Percentiles rank a stretch among this genome's conserved stretches.
Conservation (phyloP, 92 coral and sea anemone species). For the Palythoa caribaeorum region DNA sequence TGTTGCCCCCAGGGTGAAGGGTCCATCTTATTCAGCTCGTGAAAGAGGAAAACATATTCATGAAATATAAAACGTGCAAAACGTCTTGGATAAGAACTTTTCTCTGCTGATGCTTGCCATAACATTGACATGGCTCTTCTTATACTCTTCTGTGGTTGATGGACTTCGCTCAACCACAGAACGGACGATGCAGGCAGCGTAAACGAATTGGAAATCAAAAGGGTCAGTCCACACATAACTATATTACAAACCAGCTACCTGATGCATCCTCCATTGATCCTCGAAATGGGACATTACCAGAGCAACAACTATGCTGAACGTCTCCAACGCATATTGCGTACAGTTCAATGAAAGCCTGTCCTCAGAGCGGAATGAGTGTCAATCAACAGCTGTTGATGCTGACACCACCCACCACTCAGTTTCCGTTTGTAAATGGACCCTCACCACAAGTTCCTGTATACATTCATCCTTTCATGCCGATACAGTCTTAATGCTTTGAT, state of each 20-base stretch:
- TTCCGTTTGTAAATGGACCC: slow-evolving; percentile 14
- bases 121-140: slow-evolving; percentile 17
- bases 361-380: slow-evolving; percentile 6
- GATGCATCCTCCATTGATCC: slow-evolving; percentile 12
- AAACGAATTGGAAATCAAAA: slow-evolving; percentile 17
- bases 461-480: slow-evolving; percentile 2
- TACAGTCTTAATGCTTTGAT: slow-evolving; percentile 4
- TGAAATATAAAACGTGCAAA: not conserved
- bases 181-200: not conserved
- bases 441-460: slow-evolving; percentile 17
- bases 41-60: slow-evolving; percentile 1
- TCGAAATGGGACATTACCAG: slow-evolving; percentile 7
- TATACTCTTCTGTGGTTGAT: not conserved
- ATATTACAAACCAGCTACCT: not conserved
- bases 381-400: slow-evolving; percentile 5
- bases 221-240: slow-evolving; percentile 10
- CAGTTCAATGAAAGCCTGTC: not conserved
- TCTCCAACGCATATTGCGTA: slow-evolving; percentile 16
- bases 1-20: slow-evolving; percentile 17
- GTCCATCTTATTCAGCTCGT: slow-evolving; percentile 18
- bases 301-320: not conserved
- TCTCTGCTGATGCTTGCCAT: slow-evolving; percentile 5
- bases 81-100: slow-evolving; percentile 24
- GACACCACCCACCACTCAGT: slow-evolving; percentile 12
- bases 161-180: slow-evolving; percentile 26